Evolutionary conservation across 1,140 invertebrate genomes (phyloP).

Genomic region (Diachasma alloeum): DNA sequence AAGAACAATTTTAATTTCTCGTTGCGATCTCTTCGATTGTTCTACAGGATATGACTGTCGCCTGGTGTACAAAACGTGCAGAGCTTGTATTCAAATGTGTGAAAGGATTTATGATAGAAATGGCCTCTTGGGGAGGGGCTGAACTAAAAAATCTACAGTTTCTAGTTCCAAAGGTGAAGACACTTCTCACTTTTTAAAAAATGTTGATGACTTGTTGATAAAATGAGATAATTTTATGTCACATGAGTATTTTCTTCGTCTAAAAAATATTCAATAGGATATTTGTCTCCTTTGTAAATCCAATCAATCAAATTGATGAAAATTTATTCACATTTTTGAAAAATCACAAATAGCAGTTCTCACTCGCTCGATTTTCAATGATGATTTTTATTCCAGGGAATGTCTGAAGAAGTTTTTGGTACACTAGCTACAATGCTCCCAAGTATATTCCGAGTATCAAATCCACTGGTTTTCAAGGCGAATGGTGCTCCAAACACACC

Average conservation of each 20-base stretch:
- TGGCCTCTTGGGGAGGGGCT: constrained; percentile 89
- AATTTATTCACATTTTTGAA: no score
- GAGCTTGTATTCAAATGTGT: constrained; percentile 98
- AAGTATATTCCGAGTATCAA: constrained; percentile 89
- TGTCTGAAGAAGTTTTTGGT: constrained; percentile 86
- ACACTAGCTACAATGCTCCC: constrained; percentile 87
- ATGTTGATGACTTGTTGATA: no score
- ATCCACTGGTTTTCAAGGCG: constrained; percentile 78
- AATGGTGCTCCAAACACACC: constrained; percentile 60
- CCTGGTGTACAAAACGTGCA: constrained; percentile 94
- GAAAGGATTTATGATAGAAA: constrained; percentile 99
- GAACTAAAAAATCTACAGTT: constrained; percentile 90
- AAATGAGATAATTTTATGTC: no score
- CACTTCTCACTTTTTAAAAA: constrained; percentile 4
- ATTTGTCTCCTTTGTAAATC: no score
- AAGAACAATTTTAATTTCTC: not conserved
- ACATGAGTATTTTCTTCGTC: no score
- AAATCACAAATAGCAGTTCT: not conserved
- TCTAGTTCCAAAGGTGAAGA: constrained; percentile 76
- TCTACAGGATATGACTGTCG: constrained; percentile 90
- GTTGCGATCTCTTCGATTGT: not conserved
- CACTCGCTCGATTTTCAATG: not conserved
- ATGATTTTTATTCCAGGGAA: constrained; percentile 73
- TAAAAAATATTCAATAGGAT: no score
- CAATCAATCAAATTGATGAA: no score